Evolutionary conservation across 2,113 vertebrate genomes (phyloP).

Genomic region (Catharus bicknelli): DNA sequence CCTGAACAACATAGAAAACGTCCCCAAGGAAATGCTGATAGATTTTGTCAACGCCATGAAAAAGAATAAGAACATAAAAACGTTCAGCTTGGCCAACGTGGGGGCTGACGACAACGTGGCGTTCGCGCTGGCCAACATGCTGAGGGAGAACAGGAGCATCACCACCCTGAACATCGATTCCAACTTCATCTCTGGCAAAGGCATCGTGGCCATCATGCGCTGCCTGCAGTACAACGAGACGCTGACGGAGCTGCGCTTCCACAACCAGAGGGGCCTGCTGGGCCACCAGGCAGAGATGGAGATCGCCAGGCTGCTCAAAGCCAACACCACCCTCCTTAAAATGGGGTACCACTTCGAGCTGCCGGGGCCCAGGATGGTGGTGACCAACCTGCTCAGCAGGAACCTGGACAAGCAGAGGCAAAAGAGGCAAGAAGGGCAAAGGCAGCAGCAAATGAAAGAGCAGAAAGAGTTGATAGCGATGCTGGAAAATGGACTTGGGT

Average conservation of each 20-base stretch:
- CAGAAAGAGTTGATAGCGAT: slow-evolving; percentile 84
- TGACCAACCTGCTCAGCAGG: slow-evolving; percentile 92
- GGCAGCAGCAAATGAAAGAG: slow-evolving; percentile 85
- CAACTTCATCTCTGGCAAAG: slow-evolving; percentile 92
- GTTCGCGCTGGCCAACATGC: slow-evolving; percentile 90
- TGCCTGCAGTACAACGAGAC: slow-evolving; percentile 97
- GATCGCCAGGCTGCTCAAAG: slow-evolving; percentile 90
- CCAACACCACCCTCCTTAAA: slow-evolving; percentile 92
- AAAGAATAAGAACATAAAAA: slow-evolving; percentile 90
- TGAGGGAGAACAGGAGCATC: slow-evolving; percentile 93
- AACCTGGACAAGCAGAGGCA: slow-evolving; percentile 93
- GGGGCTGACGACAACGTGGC: slow-evolving; percentile 90
- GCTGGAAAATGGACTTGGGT: slow-evolving; percentile 85
- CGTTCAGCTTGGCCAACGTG: slow-evolving; percentile 91
- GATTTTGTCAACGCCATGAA: slow-evolving; percentile 91
- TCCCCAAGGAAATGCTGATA: slow-evolving; percentile 94
- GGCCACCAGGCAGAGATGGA: slow-evolving; percentile 98
- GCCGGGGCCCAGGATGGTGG: slow-evolving; percentile 95
- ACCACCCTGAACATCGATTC: slow-evolving; percentile 92
- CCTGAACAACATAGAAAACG: slow-evolving; percentile 98
- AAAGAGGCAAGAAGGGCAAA: slow-evolving; percentile 88
- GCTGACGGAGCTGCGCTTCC: slow-evolving; percentile 92
- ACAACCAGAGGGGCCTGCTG: slow-evolving; percentile 97
- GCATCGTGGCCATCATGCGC: slow-evolving; percentile 91
- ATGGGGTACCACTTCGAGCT: slow-evolving; percentile 97